phyloP scores from a whole-genome alignment of 2,113 vertebrate species.

The Chelonoidis abingdonii region DNA sequence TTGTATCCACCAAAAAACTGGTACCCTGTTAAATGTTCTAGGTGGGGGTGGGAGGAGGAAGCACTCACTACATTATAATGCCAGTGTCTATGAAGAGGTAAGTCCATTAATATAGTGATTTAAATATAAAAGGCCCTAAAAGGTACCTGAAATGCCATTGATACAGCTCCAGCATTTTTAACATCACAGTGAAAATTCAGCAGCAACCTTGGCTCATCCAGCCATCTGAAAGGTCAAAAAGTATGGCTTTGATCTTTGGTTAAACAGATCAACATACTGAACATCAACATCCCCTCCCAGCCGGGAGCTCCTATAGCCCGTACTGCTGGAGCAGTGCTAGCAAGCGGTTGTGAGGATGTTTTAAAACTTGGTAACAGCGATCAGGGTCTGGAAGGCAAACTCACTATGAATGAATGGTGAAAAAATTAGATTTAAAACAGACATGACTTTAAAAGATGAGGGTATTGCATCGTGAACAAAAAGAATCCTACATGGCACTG shows the following conservation, averaged over 20 bases:
- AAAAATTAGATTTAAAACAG: conserved; percentile 43
- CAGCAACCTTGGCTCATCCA: neutral
- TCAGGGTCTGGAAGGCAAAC: conserved; percentile 11
- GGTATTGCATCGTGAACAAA: conserved; percentile 53
- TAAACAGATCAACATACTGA: neutral
- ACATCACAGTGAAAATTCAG: neutral
- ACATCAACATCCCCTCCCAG: neutral
- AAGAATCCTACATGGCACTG: neutral
- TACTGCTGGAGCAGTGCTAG: neutral
- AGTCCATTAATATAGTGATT: neutral
- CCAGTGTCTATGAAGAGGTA: neutral
- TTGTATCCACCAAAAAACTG: neutral
- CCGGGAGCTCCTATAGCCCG: neutral
- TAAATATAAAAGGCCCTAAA: neutral
- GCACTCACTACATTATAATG: neutral
- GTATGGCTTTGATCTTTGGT: neutral
- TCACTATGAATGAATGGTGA: neutral
- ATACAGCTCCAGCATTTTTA: neutral
- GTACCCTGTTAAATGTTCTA: conserved; percentile 13
- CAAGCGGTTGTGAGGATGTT: conserved; percentile 22
- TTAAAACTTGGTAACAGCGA: neutral
- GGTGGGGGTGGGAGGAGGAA: neutral
- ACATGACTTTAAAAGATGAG: conserved; percentile 49
- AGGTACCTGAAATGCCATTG: neutral
- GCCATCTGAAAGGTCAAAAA: neutral